Evolutionary conservation across 2,888 invertebrate species (phyloP).

Genomic region (Papilio protenor): DNA sequence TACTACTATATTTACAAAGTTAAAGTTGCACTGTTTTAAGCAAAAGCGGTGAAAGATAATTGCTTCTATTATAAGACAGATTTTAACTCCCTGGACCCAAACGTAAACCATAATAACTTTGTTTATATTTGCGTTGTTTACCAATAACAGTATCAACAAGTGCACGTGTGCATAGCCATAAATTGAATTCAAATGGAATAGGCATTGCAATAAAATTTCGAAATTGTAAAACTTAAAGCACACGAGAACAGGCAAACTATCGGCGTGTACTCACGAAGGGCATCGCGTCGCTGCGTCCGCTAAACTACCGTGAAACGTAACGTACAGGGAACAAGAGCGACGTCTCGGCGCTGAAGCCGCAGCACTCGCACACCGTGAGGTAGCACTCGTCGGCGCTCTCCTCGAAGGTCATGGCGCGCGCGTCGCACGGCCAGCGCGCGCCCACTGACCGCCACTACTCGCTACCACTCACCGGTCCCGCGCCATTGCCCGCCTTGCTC

Average conservation of each 20-base stretch:
- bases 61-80: background rate
- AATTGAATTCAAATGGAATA: background rate
- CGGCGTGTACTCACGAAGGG: slow-evolving; percentile 78
- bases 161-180: background rate
- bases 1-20: background rate
- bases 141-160: slow-evolving; percentile 7
- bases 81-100: background rate
- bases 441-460: slow-evolving; percentile 63
- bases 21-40: background rate
- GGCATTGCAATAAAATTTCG: slow-evolving; percentile 13
- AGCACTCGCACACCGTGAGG: slow-evolving; percentile 82
- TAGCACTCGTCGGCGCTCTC: slow-evolving; percentile 78
- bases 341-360: slow-evolving; percentile 83
- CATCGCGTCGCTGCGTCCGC: slow-evolving; percentile 70
- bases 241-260: slow-evolving; percentile 62
- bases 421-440: slow-evolving; percentile 71
- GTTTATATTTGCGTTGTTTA: background rate
- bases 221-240: slow-evolving; percentile 53
- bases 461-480: slow-evolving; percentile 69
- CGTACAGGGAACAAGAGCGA: slow-evolving; percentile 80
- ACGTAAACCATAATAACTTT: background rate
- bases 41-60: background rate
- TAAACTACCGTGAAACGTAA: slow-evolving; percentile 79
- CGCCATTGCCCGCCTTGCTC: slow-evolving; percentile 63
- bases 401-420: slow-evolving; percentile 83